Evolutionary conservation across 2,888 invertebrate genomes (phyloP).

Genomic region (Allophyes oxyacanthae): DNA sequence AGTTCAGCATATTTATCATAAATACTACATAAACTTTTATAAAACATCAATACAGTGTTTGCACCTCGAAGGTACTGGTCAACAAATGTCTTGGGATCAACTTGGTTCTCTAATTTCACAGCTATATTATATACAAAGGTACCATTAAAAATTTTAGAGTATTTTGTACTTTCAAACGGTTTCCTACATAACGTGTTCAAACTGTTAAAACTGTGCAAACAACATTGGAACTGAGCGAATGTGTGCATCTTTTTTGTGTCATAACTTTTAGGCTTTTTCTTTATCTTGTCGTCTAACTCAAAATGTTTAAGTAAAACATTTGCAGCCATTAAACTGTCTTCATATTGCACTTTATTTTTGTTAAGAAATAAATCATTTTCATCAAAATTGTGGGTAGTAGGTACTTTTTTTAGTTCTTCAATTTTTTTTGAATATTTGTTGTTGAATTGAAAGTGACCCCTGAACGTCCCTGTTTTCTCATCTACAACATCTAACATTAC

Average conservation of each 20-base stretch:
- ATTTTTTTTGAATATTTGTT: conserved; percentile 80
- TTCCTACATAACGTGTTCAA: conserved; percentile 91
- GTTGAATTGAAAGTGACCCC: conserved; percentile 84
- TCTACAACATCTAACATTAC: conserved; percentile 90
- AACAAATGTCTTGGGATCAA: conserved; percentile 87
- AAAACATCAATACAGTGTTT: conserved; percentile 73
- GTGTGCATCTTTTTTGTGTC: conserved; percentile 89
- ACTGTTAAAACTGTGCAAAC: conserved; percentile 88
- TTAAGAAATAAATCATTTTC: conserved; percentile 76
- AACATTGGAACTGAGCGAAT: conserved; percentile 92
- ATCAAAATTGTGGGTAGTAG: conserved; percentile 30
- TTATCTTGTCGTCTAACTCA: conserved; percentile 88
- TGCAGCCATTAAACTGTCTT: conserved; percentile 90
- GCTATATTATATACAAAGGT: conserved; percentile 93
- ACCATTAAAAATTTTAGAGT: conserved; percentile 92
- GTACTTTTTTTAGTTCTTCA: conserved; percentile 67
- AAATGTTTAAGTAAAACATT: conserved; percentile 89
- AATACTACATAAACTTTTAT: conserved; percentile 73
- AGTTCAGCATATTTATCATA: conserved; percentile 64
- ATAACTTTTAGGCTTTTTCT: conserved; percentile 87
- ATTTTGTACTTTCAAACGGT: conserved; percentile 88
- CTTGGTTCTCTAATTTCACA: conserved; percentile 89
- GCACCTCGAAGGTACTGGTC: conserved; percentile 83
- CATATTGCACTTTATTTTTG: conserved; percentile 85
- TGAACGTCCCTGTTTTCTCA: conserved; percentile 87